Percentiles rank a stretch among this genome's conserved stretches.
Evolutionary conservation across 1,140 invertebrate genomes (phyloP).

Genomic region (Cydia pomonella): DNA sequence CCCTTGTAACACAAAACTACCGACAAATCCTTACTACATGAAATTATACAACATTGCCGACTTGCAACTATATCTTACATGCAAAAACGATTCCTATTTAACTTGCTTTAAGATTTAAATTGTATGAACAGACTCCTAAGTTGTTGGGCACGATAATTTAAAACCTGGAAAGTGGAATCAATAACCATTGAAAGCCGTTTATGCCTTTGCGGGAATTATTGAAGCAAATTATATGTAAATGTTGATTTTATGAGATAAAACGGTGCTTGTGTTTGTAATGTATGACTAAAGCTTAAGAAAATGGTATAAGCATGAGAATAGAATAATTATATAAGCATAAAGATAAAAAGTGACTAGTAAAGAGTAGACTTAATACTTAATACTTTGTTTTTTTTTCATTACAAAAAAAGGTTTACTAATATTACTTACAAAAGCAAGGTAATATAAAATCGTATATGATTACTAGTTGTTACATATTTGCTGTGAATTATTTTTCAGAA

Average conservation of each 20-base stretch:
- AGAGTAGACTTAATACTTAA: too few species aligned
- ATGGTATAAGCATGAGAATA: too few species aligned
- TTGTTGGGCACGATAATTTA: neutral
- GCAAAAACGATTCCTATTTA: neutral
- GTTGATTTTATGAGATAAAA: neutral
- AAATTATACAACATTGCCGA: constrained; percentile 2
- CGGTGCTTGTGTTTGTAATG: neutral
- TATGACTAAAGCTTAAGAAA: too few species aligned
- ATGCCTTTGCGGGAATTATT: constrained; percentile 6
- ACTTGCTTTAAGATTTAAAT: neutral
- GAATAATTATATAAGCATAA: too few species aligned
- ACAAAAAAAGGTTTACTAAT: too few species aligned
- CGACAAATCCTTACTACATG: constrained; percentile 6
- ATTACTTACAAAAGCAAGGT: too few species aligned
- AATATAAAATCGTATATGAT: too few species aligned
- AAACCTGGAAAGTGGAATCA: neutral
- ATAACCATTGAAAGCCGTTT: constrained; percentile 22
- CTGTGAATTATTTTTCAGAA: too few species aligned
- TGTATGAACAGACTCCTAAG: neutral
- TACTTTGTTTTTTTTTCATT: too few species aligned
- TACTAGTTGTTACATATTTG: too few species aligned
- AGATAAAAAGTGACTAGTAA: too few species aligned
- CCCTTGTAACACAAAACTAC: neutral
- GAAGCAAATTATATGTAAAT: constrained; percentile 14
- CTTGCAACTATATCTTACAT: neutral